Percentiles rank a stretch among this genome's conserved stretches.
phyloP scores from a whole-genome alignment of 1,140 invertebrate genomes.

The Rhynchophorus ferrugineus region DNA sequence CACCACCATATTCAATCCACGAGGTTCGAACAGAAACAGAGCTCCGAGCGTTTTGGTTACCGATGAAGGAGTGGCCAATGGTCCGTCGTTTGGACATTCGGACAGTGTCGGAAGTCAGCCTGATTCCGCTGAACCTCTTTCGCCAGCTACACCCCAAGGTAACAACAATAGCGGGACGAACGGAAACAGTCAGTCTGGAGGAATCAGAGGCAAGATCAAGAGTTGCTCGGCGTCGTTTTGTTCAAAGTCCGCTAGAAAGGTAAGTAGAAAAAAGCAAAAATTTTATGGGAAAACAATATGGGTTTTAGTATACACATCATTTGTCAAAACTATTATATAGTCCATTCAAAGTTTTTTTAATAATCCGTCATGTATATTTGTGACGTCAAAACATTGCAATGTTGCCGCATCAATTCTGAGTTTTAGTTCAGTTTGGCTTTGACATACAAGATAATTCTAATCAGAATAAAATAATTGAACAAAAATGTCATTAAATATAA shows the following conservation, averaged over 20 bases:
- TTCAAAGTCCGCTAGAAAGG: constrained; percentile 63
- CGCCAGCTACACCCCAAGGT: constrained; percentile 41
- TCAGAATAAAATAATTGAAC: too few species aligned
- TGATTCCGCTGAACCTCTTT: constrained; percentile 45
- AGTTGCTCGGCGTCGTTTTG: constrained; percentile 59
- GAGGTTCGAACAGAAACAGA: constrained; percentile 47
- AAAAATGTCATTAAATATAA: too few species aligned
- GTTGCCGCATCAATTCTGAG: too few species aligned
- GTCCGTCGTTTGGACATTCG: constrained; percentile 48
- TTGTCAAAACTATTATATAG: too few species aligned
- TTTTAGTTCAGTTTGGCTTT: too few species aligned
- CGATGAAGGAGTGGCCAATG: constrained; percentile 51
- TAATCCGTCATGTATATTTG: too few species aligned
- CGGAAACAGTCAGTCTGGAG: constrained; percentile 30
- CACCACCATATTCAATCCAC: constrained; percentile 68
- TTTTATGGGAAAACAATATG: too few species aligned
- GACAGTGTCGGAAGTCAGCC: constrained; percentile 53
- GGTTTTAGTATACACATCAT: too few species aligned
- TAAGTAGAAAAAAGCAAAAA: constrained; percentile 30
- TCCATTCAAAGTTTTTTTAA: too few species aligned
- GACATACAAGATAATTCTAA: too few species aligned
- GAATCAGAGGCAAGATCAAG: constrained; percentile 38
- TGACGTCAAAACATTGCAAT: too few species aligned
- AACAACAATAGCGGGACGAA: constrained; percentile 10
- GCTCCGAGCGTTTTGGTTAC: constrained; percentile 65